Conservation (phyloP, 2,797 vertebrate genomes). For the Rhincodon typus region DNA sequence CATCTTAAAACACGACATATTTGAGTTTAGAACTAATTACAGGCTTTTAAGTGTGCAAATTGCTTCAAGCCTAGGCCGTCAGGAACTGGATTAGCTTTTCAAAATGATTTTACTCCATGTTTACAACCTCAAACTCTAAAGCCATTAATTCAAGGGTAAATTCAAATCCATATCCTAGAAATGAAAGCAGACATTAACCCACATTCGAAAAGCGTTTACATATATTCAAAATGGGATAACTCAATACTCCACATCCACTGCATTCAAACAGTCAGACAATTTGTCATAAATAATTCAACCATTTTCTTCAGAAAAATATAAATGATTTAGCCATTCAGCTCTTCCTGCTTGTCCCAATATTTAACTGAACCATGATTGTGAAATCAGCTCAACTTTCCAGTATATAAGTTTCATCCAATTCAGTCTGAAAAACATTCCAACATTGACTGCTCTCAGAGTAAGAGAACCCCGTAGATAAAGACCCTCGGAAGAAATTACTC, state of each 20-base stretch:
- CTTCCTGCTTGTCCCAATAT: too few species aligned
- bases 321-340: too few species aligned
- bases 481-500: too few species aligned
- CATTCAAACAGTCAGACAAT: background rate
- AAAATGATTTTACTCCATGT: background rate
- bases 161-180: background rate
- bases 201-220: background rate
- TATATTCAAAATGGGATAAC: background rate
- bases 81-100: background rate
- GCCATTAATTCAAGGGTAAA: background rate
- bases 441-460: too few species aligned
- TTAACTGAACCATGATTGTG: too few species aligned
- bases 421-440: too few species aligned
- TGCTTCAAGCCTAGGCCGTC: background rate
- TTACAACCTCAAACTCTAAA: background rate
- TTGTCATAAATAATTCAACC: background rate
- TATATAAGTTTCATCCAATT: too few species aligned
- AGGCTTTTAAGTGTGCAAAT: background rate
- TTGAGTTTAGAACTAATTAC: background rate
- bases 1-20: background rate
- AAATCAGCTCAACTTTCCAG: too few species aligned
- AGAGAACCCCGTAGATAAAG: too few species aligned
- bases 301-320: background rate
- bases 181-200: background rate
- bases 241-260: background rate